phyloP scores from a whole-genome alignment of 2,888 invertebrate genomes.

The Tyria jacobaeae region DNA sequence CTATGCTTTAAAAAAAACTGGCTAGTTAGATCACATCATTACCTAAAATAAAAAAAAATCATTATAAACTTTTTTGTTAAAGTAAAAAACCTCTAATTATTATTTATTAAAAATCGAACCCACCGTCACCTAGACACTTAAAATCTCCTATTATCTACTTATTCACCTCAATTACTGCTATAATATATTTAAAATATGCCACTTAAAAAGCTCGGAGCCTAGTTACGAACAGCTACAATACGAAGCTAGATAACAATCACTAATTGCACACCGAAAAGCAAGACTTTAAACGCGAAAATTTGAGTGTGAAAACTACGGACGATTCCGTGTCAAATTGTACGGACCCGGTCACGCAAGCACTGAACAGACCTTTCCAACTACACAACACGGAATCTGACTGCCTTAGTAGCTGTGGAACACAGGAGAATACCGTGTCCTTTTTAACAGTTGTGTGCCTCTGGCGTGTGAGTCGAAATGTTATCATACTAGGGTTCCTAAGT shows the following conservation, averaged over 20 bases:
- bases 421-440: conserved; percentile 33
- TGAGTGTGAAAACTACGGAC: conserved; percentile 80
- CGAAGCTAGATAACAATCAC: conserved; percentile 75
- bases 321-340: conserved; percentile 75
- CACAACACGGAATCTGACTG: conserved; percentile 37
- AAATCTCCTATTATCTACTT: conserved; percentile 33
- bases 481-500: conserved; percentile 69
- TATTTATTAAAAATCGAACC: conserved; percentile 30
- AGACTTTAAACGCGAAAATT: conserved; percentile 76
- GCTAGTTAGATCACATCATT: not conserved
- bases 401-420: conserved; percentile 13
- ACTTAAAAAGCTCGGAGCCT: conserved; percentile 43
- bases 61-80: too few species aligned
- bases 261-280: conserved; percentile 79
- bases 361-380: conserved; percentile 49
- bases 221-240: conserved; percentile 56
- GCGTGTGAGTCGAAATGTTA: conserved; percentile 58
- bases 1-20: not conserved
- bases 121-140: conserved; percentile 28
- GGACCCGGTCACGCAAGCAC: conserved; percentile 69
- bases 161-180: conserved; percentile 35
- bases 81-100: too few species aligned
- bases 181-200: conserved; percentile 49
- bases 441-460: conserved; percentile 34
- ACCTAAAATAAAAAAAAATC: not conserved